These are phyloP conservation scores for Sebastes schlegelii DNA, from an alignment of 2,113 vertebrate genomes.

Conservation along the genomic window DNA sequence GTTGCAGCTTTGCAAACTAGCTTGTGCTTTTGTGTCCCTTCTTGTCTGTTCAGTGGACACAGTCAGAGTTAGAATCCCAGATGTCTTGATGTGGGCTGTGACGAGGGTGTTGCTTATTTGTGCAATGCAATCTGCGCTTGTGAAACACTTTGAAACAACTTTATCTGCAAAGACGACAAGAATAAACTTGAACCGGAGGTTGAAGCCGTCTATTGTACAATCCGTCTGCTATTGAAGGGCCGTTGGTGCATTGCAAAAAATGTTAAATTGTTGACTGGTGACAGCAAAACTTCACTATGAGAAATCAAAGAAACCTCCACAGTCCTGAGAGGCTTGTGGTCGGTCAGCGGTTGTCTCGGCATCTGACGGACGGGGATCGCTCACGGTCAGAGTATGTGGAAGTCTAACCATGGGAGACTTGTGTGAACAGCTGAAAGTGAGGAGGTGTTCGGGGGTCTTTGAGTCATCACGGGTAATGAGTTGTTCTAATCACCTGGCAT, in stretches of 20 bases:
- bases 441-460: conserved; percentile 18
- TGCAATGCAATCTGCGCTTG: conserved; percentile 26
- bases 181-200: conserved; percentile 53
- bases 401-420: conserved; percentile 37
- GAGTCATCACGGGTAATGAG: conserved; percentile 37
- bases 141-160: conserved; percentile 46
- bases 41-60: conserved; percentile 1
- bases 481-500: conserved; percentile 55
- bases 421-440: conserved; percentile 53
- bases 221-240: conserved; percentile 13
- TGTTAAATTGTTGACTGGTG: conserved; percentile 19
- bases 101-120: conserved; percentile 29
- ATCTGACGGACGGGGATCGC: conserved; percentile 12
- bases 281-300: conserved; percentile 17
- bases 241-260: not conserved
- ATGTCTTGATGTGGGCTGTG: conserved; percentile 7
- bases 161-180: conserved; percentile 38
- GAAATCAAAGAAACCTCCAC: not conserved
- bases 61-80: conserved; percentile 6
- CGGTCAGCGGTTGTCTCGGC: conserved; percentile 36
- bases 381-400: conserved; percentile 43
- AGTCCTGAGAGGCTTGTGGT: conserved; percentile 35
- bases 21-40: conserved; percentile 20
- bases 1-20: conserved; percentile 49
- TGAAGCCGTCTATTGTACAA: conserved; percentile 23